These are phyloP conservation scores for Dendroctonus valens DNA, from an alignment of 1,140 invertebrate species.

Conservation along the genomic window DNA sequence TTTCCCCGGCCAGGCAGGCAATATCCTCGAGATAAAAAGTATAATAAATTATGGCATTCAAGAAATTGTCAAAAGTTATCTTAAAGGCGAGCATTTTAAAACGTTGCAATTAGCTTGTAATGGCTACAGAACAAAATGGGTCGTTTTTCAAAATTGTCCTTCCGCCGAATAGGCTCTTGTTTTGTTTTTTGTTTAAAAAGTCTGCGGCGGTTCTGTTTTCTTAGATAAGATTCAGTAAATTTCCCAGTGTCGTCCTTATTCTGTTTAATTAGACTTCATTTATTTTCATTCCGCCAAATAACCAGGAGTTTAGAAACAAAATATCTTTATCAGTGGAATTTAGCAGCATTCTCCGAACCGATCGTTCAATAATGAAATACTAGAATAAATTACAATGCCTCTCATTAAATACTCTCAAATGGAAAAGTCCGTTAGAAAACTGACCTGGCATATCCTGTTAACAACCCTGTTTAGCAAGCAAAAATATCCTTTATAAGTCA, in stretches of 20 bases:
- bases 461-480: background rate
- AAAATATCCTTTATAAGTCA: conserved; percentile 11
- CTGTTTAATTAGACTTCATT: background rate
- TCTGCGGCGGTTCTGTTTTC: conserved; percentile 6
- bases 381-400: no score
- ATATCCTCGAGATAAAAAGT: conserved; percentile 38
- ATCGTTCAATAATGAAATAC: no score
- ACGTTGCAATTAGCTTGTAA: conserved; percentile 50
- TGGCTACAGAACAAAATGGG: conserved; percentile 48
- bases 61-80: conserved; percentile 46
- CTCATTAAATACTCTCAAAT: no score
- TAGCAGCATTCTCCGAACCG: no score
- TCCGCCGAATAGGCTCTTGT: conserved; percentile 29
- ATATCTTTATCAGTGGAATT: no score
- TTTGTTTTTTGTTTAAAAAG: conserved; percentile 24
- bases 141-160: conserved; percentile 51
- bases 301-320: no score
- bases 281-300: no score
- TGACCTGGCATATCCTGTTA: conserved; percentile 2
- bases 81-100: conserved; percentile 46
- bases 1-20: conserved; percentile 24
- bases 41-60: conserved; percentile 44
- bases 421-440: conserved; percentile 15
- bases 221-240: conserved; percentile 13
- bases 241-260: conserved; percentile 2